phyloP scores from a whole-genome alignment of 2,888 invertebrate genomes.

The Encarsia formosa region DNA sequence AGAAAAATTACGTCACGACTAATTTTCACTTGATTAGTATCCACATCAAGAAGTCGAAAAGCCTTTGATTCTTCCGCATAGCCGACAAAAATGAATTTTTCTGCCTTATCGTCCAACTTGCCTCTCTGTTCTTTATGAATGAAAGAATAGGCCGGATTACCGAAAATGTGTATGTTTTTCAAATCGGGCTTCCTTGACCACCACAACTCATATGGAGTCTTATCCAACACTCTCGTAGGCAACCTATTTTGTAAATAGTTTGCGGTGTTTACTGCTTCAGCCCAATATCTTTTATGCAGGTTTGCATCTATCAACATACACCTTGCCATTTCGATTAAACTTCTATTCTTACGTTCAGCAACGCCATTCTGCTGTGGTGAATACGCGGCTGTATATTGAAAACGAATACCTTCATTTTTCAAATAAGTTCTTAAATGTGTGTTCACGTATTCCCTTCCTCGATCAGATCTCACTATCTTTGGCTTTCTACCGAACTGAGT shows the following conservation, averaged over 20 bases:
- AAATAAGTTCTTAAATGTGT: constrained; percentile 1
- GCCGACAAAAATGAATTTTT: constrained; percentile 22
- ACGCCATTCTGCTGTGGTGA: constrained; percentile 30
- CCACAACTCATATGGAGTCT: constrained; percentile 28
- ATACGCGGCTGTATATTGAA: constrained; percentile 27
- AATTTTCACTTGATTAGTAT: constrained; percentile 18
- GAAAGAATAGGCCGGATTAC: constrained; percentile 23
- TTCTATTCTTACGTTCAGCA: constrained; percentile 32
- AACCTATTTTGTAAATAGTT: constrained; percentile 26
- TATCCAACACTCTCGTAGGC: constrained; percentile 14
- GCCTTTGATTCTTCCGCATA: constrained; percentile 27
- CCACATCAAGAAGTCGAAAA: constrained; percentile 21
- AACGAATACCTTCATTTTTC: constrained; percentile 12
- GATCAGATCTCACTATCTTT: constrained; percentile 23
- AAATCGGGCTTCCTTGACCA: constrained; percentile 22
- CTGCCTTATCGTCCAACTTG: constrained; percentile 27
- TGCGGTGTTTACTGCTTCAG: constrained; percentile 28
- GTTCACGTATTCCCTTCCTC: constrained; percentile 26
- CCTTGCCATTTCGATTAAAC: constrained; percentile 29
- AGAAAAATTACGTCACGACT: constrained; percentile 27
- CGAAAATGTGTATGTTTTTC: constrained; percentile 28
- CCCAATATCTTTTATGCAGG: constrained; percentile 27
- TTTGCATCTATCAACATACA: constrained; percentile 31
- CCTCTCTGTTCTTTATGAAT: constrained; percentile 22
- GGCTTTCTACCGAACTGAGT: constrained; percentile 15